Conservation (phyloP, 2,797 vertebrate genomes). For the Acanthopagrus latus region DNA sequence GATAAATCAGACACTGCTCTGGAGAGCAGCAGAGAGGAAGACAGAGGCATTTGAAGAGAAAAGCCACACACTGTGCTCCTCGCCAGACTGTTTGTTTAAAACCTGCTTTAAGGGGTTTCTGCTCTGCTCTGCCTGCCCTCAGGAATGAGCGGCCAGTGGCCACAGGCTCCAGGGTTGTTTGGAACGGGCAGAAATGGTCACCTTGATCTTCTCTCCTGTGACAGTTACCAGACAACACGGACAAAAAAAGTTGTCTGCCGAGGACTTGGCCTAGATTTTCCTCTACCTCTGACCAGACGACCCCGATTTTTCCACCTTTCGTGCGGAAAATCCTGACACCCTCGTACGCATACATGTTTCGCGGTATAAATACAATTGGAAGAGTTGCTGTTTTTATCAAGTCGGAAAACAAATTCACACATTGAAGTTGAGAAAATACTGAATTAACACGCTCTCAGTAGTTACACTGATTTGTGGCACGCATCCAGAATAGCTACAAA, state of each 20-base stretch:
- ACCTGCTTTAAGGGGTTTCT: slow-evolving; percentile 70
- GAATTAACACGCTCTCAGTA: neutral
- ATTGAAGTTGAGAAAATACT: slow-evolving; percentile 14
- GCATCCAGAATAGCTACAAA: slow-evolving; percentile 20
- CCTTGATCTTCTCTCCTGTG: slow-evolving; percentile 70
- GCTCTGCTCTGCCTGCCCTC: slow-evolving; percentile 49
- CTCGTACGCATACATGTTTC: slow-evolving; percentile 5
- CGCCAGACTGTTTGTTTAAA: slow-evolving; percentile 76
- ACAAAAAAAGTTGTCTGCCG: slow-evolving; percentile 45
- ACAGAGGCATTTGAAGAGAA: slow-evolving; percentile 59
- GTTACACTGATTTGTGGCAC: slow-evolving; percentile 10
- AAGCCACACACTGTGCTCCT: slow-evolving; percentile 61
- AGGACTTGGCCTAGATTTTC: slow-evolving; percentile 54
- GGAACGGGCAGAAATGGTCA: slow-evolving; percentile 50
- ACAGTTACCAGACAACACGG: slow-evolving; percentile 70
- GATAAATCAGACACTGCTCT: slow-evolving; percentile 79
- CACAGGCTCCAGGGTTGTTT: slow-evolving; percentile 53
- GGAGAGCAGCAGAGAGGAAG: slow-evolving; percentile 46
- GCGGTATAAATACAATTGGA: slow-evolving; percentile 18
- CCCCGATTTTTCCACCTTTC: slow-evolving; percentile 37
- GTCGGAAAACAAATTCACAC: slow-evolving; percentile 35
- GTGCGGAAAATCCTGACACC: slow-evolving; percentile 33
- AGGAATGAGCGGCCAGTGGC: slow-evolving; percentile 57
- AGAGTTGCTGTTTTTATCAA: slow-evolving; percentile 15
- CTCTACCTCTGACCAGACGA: slow-evolving; percentile 40